Evolutionary conservation across 2,888 invertebrate species (phyloP).

Genomic region (Andrena hattorfiana): DNA sequence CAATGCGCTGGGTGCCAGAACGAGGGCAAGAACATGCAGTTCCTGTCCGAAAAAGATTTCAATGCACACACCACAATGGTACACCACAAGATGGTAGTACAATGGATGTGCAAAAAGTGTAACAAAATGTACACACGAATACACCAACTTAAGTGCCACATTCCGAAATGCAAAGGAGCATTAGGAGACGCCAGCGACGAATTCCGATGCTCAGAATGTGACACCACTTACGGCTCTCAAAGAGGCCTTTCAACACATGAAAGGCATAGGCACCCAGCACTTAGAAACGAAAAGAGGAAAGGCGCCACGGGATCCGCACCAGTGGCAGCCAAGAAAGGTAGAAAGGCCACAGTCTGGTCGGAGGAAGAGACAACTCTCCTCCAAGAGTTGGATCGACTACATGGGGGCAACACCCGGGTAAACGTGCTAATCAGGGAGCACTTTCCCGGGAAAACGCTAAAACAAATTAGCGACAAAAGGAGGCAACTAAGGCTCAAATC

Average conservation of each 20-base stretch:
- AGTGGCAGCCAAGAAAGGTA: too few relatives aligned
- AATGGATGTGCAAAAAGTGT: too few relatives aligned
- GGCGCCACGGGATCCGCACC: accelerated
- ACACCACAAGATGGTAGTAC: too few relatives aligned
- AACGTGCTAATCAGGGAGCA: constrained; percentile 15
- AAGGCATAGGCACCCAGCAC: too few relatives aligned
- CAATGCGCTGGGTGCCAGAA: too few relatives aligned
- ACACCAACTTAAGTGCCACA: too few relatives aligned
- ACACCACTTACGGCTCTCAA: accelerated
- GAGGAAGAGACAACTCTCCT: constrained; percentile 19
- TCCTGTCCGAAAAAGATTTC: too few relatives aligned
- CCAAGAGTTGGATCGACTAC: background rate
- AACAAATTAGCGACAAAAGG: constrained; percentile 45
- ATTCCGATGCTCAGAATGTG: too few relatives aligned
- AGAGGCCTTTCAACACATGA: too few relatives aligned
- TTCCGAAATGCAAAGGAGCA: too few relatives aligned
- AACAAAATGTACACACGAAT: accelerated
- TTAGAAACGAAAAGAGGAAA: too few relatives aligned
- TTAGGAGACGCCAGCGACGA: accelerated
- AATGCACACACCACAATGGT: accelerated
- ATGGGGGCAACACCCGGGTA: background rate
- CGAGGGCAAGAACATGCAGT: background rate
- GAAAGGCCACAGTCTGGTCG: constrained; percentile 25
- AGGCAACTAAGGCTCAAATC: background rate
- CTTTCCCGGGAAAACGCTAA: constrained; percentile 9